Evolutionary conservation across 2,888 invertebrate genomes (phyloP).

Genomic region (Ichneumoninae sp.): DNA sequence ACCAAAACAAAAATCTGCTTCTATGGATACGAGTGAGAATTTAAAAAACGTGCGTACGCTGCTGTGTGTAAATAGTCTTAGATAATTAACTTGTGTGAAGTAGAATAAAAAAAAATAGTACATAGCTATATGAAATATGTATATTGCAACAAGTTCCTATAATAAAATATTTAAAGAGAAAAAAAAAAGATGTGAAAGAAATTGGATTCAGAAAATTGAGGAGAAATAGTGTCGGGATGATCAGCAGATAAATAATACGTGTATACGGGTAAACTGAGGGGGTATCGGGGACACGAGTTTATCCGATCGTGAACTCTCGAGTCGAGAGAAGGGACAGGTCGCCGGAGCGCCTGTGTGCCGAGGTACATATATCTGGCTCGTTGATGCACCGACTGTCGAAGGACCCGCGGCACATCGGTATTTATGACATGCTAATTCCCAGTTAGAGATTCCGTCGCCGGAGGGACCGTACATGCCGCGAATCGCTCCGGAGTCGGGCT

Average conservation of each 20-base stretch:
- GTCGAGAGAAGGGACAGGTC: slow-evolving; percentile 18
- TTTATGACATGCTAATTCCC: slow-evolving; percentile 83
- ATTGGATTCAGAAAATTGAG: not conserved
- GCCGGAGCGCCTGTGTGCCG: slow-evolving; percentile 3
- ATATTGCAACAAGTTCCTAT: slow-evolving; percentile 80
- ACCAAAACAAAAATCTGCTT: slow-evolving; percentile 64
- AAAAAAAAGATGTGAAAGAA: not conserved
- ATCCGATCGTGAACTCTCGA: slow-evolving; percentile 7
- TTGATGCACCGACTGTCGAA: slow-evolving; percentile 41
- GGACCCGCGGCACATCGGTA: slow-evolving; percentile 75
- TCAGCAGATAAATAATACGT: not conserved
- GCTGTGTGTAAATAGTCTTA: slow-evolving; percentile 58
- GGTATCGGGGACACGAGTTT: slow-evolving; percentile 20
- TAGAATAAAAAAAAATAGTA: slow-evolving; percentile 54
- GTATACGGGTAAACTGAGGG: not conserved
- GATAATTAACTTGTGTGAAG: slow-evolving; percentile 60
- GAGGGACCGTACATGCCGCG: slow-evolving; percentile 72
- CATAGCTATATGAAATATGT: slow-evolving; percentile 63
- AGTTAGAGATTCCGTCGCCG: slow-evolving; percentile 82
- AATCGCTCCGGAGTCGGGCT: slow-evolving; percentile 68
- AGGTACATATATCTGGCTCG: slow-evolving; percentile 40
- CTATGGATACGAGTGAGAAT: slow-evolving; percentile 72
- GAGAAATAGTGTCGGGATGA: not conserved
- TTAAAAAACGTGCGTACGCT: slow-evolving; percentile 18
- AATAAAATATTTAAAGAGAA: slow-evolving; percentile 75